Conservation (phyloP, 1,140 invertebrate genomes). For the Cyphomyrmex costatus region DNA sequence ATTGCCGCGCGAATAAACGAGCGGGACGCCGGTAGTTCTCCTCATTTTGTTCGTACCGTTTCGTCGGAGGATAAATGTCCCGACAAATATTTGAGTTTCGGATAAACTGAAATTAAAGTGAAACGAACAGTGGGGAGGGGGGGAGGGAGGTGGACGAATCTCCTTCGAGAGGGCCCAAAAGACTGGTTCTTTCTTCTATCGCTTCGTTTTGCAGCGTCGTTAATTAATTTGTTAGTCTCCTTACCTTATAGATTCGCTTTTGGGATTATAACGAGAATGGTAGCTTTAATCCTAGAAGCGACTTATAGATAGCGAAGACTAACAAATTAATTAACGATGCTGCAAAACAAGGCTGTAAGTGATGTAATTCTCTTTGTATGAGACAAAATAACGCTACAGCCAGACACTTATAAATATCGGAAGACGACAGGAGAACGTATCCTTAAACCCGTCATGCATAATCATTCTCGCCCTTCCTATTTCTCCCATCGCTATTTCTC, state of each 20-base stretch:
- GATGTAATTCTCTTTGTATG: not conserved
- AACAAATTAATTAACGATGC: constrained; percentile 10
- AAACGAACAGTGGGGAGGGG: not conserved
- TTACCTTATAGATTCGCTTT: not conserved
- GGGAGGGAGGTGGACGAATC: not conserved
- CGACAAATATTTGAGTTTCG: constrained; percentile 59
- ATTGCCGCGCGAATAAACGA: constrained; percentile 58
- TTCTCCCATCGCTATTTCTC: not conserved
- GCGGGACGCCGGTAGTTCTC: constrained; percentile 21
- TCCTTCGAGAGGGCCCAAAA: not conserved
- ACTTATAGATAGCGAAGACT: not conserved
- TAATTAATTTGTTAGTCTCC: constrained; percentile 29
- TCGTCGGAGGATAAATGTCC: constrained; percentile 51
- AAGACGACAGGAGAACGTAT: not conserved
- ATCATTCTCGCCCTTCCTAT: constrained; percentile 19
- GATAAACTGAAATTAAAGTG: constrained; percentile 51
- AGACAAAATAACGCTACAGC: not conserved
- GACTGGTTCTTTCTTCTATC: not conserved
- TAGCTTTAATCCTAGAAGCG: not conserved
- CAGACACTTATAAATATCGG: not conserved
- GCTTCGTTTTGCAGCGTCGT: not conserved
- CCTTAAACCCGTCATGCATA: not conserved
- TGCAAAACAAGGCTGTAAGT: not conserved
- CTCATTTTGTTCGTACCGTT: constrained; percentile 45
- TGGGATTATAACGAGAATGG: not conserved